Evolutionary conservation across 2,113 vertebrate species (phyloP).

Genomic region (Seriola rivoliana): DNA sequence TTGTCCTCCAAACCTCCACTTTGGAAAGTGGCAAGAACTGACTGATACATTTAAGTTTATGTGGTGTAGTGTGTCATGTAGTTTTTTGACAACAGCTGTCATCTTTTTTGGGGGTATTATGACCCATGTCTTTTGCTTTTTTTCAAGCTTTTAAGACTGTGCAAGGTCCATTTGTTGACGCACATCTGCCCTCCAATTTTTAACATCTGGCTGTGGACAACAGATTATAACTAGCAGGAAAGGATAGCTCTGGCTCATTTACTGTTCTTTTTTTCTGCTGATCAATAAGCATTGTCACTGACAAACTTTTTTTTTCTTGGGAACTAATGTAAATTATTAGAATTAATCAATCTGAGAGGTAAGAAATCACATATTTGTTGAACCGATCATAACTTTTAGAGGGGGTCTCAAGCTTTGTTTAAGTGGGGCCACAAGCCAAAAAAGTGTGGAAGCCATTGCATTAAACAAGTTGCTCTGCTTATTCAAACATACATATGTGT

Average conservation of each 20-base stretch:
- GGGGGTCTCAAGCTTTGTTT: no score
- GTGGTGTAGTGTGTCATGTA: background rate
- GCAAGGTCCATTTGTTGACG: background rate
- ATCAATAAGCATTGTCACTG: no score
- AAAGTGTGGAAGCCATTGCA: no score
- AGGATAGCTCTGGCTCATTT: background rate
- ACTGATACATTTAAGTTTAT: background rate
- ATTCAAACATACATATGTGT: background rate
- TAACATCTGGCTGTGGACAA: background rate
- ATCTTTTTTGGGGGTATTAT: background rate
- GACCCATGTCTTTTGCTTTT: background rate
- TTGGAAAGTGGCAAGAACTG: background rate
- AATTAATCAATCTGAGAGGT: background rate
- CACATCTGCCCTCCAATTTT: background rate
- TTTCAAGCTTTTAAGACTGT: background rate
- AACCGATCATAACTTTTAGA: no score
- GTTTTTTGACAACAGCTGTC: background rate
- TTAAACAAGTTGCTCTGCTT: background rate
- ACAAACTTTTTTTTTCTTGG: no score
- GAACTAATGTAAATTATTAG: no score
- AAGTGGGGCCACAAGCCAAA: no score
- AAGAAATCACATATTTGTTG: no score
- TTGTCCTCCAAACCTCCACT: conserved; percentile 43
- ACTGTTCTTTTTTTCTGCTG: no score
- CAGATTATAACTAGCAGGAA: background rate